phyloP scores from a whole-genome alignment of 1,140 invertebrate genomes.

The Plodia interpunctella region DNA sequence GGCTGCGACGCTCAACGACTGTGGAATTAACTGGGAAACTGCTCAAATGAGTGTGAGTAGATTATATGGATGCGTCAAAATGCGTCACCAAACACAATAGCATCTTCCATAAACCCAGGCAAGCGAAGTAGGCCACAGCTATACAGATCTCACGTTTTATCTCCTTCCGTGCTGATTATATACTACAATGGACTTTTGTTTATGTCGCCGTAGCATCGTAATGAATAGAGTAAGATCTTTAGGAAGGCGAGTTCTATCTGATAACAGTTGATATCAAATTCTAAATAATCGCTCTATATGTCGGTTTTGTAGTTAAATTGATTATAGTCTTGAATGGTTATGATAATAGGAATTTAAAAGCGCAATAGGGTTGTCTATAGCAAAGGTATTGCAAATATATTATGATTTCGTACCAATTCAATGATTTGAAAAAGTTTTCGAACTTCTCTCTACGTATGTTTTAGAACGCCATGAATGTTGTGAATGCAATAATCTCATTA shows the following conservation, averaged over 20 bases:
- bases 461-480: too few relatives aligned
- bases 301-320: background rate
- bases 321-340: too few relatives aligned
- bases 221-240: constrained; percentile 1
- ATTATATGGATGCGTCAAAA: background rate
- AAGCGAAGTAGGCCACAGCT: background rate
- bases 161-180: constrained; percentile 34
- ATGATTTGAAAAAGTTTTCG: too few relatives aligned
- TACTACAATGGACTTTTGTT: constrained; percentile 50
- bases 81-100: background rate
- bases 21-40: too few relatives aligned
- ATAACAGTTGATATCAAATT: background rate
- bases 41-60: too few relatives aligned
- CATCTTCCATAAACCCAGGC: background rate
- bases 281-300: background rate
- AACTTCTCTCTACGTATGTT: too few relatives aligned
- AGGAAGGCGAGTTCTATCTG: background rate
- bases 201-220: background rate
- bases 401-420: too few relatives aligned
- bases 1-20: too few relatives aligned
- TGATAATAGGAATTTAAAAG: too few relatives aligned
- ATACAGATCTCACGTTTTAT: background rate
- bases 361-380: too few relatives aligned
- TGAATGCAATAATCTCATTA: too few relatives aligned
- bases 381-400: too few relatives aligned